Percentiles rank a stretch among this genome's conserved stretches.
Evolutionary conservation across 2,113 vertebrate species (phyloP).

Genomic region (Crotophaga sulcirostris): DNA sequence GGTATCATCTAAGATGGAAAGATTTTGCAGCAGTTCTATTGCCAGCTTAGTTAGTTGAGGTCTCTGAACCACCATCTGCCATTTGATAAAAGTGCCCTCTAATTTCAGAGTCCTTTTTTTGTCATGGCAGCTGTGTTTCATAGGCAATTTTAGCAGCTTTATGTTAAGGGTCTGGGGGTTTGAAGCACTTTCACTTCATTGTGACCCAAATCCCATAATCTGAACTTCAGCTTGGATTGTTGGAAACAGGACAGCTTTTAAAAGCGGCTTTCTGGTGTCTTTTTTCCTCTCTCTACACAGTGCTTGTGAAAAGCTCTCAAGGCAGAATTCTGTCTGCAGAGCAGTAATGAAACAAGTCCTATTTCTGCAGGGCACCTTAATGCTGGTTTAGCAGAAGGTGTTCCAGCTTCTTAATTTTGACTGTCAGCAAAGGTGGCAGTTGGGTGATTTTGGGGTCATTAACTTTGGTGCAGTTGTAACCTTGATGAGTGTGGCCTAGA

Average conservation of each 20-base stretch:
- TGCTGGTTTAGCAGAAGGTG: neutral
- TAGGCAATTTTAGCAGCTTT: neutral
- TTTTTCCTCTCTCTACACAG: fast-evolving
- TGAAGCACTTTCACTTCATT: neutral
- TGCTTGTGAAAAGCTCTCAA: neutral
- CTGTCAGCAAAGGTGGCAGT: neutral
- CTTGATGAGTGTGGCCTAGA: neutral
- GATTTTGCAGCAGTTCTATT: neutral
- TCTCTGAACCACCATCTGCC: neutral
- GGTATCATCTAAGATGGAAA: neutral
- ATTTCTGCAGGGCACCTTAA: neutral
- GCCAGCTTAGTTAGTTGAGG: neutral
- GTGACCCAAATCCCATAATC: neutral
- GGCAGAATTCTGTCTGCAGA: neutral
- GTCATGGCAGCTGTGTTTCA: neutral
- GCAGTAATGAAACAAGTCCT: neutral
- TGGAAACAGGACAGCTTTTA: neutral
- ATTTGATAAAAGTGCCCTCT: neutral
- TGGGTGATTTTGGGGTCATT: neutral
- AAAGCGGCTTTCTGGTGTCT: neutral
- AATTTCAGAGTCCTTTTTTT: neutral
- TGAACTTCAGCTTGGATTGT: neutral
- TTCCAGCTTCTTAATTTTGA: neutral
- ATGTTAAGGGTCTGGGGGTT: neutral
- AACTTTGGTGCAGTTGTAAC: neutral